These are phyloP conservation scores for Hydriomena furcata DNA, from an alignment of 2,888 invertebrate species.

Conservation along the genomic window DNA sequence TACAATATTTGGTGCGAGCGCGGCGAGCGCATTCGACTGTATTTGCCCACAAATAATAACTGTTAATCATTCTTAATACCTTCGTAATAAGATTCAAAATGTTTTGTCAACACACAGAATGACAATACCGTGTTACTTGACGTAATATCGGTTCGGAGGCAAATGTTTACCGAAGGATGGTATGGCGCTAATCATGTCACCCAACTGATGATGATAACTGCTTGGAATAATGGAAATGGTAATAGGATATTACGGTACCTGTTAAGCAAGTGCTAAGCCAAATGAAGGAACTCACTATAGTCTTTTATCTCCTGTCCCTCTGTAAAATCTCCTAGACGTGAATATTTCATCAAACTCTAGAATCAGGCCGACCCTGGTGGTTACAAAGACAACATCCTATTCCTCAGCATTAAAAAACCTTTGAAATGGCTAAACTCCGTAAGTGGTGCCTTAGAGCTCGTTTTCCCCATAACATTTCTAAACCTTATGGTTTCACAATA, in stretches of 20 bases:
- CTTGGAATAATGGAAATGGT: constrained; percentile 35
- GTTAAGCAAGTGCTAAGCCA: constrained; percentile 25
- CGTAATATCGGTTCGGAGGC: constrained; percentile 52
- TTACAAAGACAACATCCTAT: too few relatives aligned
- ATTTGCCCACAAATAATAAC: constrained; percentile 44
- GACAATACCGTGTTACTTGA: constrained; percentile 56
- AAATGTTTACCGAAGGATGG: constrained; percentile 47
- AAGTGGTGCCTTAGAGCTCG: too few relatives aligned
- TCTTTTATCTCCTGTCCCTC: too few relatives aligned
- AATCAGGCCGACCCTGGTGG: too few relatives aligned
- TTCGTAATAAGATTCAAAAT: constrained; percentile 38
- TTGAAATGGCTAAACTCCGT: too few relatives aligned
- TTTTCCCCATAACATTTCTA: too few relatives aligned
- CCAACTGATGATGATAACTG: constrained; percentile 46
- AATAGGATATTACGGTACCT: constrained; percentile 32
- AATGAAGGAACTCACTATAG: background rate
- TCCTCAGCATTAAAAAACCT: too few relatives aligned
- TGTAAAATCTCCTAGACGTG: too few relatives aligned
- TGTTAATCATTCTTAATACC: constrained; percentile 32
- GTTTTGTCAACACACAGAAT: constrained; percentile 31
- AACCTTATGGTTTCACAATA: too few relatives aligned
- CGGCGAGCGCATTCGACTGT: constrained; percentile 50
- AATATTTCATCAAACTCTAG: too few relatives aligned
- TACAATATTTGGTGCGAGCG: constrained; percentile 56
- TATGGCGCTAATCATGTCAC: constrained; percentile 51